Conservation (phyloP, 2,113 vertebrate species). For the Clarias macrocephalus region DNA sequence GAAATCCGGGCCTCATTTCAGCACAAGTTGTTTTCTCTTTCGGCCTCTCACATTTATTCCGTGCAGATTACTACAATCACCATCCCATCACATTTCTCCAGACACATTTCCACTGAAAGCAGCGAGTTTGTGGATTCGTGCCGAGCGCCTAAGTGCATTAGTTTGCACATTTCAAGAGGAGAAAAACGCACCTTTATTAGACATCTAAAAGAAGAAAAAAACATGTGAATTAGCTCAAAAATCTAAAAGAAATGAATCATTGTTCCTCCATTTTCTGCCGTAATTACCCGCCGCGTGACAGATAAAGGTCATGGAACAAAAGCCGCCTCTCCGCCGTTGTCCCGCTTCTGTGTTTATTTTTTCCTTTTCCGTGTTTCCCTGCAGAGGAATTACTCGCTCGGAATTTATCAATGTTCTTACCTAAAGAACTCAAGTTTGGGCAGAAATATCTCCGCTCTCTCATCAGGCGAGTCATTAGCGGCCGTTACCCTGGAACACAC, state of each 20-base stretch:
- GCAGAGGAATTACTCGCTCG: background rate
- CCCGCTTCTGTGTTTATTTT: background rate
- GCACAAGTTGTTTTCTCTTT: constrained; percentile 1
- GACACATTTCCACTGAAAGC: background rate
- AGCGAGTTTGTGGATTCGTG: background rate
- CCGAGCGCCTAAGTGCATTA: background rate
- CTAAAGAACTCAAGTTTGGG: background rate
- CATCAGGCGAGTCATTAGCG: constrained; percentile 6
- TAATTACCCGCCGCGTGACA: background rate
- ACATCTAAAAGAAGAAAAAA: background rate
- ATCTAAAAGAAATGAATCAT: background rate
- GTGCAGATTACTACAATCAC: constrained; percentile 8
- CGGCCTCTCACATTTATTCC: background rate
- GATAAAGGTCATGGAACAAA: background rate
- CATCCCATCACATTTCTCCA: background rate
- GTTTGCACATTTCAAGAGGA: background rate
- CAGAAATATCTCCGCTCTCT: constrained; percentile 7
- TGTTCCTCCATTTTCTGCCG: background rate
- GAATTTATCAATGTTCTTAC: background rate
- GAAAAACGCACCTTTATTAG: background rate
- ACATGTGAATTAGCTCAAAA: no score
- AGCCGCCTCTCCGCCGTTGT: background rate
- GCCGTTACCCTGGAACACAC: background rate
- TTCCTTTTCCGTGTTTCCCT: background rate
- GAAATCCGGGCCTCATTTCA: background rate